These are phyloP conservation scores for Axea sp. DNA, from an alignment of 2,888 invertebrate species.

Conservation along the genomic window DNA sequence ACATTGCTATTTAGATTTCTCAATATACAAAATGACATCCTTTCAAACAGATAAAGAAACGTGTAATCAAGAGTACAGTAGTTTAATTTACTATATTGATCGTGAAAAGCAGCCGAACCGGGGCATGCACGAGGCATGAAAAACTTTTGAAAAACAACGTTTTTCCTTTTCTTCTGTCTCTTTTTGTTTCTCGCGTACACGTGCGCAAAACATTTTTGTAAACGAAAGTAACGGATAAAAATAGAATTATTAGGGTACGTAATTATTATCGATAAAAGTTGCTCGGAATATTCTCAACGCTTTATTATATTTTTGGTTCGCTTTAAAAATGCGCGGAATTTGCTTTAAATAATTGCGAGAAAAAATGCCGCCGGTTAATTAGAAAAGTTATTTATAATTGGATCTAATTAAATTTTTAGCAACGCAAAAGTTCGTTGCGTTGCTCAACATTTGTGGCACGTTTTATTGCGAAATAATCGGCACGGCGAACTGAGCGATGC, in stretches of 20 bases:
- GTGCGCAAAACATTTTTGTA: conserved; percentile 23
- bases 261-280: conserved; percentile 55
- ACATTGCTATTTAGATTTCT: conserved; percentile 27
- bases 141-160: conserved; percentile 47
- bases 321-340: conserved; percentile 48
- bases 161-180: conserved; percentile 7
- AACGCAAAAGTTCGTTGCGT: conserved; percentile 28
- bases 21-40: conserved; percentile 28
- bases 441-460: conserved; percentile 26
- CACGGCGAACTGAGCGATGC: too few relatives aligned
- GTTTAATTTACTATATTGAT: conserved; percentile 53
- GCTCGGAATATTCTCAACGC: conserved; percentile 29
- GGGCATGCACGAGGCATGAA: conserved; percentile 28
- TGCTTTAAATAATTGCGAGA: conserved; percentile 44
- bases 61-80: conserved; percentile 45
- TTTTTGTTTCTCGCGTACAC: neutral
- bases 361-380: conserved; percentile 47
- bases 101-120: conserved; percentile 22
- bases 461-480: conserved; percentile 10
- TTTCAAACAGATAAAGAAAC: conserved; percentile 46
- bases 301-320: conserved; percentile 51
- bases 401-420: conserved; percentile 52
- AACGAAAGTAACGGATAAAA: conserved; percentile 32
- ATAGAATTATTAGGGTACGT: conserved; percentile 44
- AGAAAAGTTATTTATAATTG: conserved; percentile 57